Conservation (phyloP, 2,797 vertebrate species). For the Vespertilio murinus region DNA sequence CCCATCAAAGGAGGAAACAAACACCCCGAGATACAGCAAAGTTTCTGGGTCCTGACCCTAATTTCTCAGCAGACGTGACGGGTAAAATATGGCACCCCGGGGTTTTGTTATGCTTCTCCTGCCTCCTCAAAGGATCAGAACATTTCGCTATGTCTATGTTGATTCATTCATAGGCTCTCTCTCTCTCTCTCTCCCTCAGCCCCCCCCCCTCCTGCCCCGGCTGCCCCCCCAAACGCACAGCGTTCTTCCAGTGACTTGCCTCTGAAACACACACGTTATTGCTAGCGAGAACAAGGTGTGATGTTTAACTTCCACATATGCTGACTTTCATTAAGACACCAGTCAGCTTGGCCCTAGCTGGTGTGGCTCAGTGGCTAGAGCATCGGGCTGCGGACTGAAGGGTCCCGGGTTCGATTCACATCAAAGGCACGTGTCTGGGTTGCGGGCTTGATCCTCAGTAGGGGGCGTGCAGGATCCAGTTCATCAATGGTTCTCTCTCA, state of each 20-base stretch:
- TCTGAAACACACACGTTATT: background rate
- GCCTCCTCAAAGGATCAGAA: slow-evolving; percentile 52
- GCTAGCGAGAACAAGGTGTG: background rate
- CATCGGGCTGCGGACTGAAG: too few species aligned
- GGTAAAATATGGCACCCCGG: slow-evolving; percentile 60
- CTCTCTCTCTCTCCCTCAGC: background rate
- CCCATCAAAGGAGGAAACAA: slow-evolving; percentile 65
- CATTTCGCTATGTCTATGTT: slow-evolving; percentile 33
- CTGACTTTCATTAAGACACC: background rate
- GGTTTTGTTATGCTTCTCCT: slow-evolving; percentile 54
- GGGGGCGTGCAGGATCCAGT: too few species aligned
- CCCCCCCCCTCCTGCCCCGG: background rate
- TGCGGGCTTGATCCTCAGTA: too few species aligned
- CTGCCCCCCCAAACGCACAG: background rate
- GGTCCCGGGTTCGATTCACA: too few species aligned
- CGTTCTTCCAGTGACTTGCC: background rate
- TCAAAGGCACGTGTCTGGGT: too few species aligned
- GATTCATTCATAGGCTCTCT: slow-evolving; percentile 45
- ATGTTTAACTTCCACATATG: background rate
- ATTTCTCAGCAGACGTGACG: slow-evolving; percentile 64
- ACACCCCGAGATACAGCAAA: slow-evolving; percentile 59
- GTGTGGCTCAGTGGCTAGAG: too few species aligned
- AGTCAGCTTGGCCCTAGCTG: background rate
- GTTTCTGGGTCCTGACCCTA: slow-evolving; percentile 69
- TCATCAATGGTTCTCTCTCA: too few species aligned